Percentiles rank a stretch among this genome's conserved stretches.
Conservation (phyloP, 2,888 invertebrate species). For the Litoditis marina region DNA sequence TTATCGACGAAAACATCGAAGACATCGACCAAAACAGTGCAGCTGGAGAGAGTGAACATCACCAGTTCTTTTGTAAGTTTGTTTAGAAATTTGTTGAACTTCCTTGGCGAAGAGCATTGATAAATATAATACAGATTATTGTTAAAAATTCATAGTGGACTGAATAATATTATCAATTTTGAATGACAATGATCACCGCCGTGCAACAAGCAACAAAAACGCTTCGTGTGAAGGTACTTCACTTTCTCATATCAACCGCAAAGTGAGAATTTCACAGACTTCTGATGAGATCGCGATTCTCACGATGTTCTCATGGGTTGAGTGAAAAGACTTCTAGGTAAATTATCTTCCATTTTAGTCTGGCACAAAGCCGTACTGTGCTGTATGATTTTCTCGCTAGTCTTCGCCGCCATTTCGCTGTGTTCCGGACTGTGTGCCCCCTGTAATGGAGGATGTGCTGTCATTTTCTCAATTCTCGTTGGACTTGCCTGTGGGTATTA, state of each 20-base stretch:
- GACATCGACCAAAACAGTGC: conserved; percentile 58
- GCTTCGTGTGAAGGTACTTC: background rate
- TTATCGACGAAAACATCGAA: conserved; percentile 56
- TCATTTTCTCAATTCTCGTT: conserved; percentile 52
- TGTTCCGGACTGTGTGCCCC: conserved; percentile 57
- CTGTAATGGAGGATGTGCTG: conserved; percentile 53
- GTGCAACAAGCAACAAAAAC: too few species aligned
- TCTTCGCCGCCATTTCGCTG: conserved; percentile 46
- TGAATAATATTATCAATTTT: too few species aligned
- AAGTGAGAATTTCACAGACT: too few species aligned
- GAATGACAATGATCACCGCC: too few species aligned
- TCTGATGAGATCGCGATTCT: too few species aligned
- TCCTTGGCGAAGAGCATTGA: too few species aligned
- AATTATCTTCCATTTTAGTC: too few species aligned
- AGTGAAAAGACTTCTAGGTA: too few species aligned
- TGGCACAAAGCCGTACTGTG: conserved; percentile 59
- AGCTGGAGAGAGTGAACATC: conserved; percentile 59
- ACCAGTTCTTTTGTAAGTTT: conserved; percentile 55
- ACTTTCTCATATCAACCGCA: background rate
- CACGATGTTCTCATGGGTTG: too few species aligned
- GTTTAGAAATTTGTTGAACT: background rate
- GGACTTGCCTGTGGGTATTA: conserved; percentile 47
- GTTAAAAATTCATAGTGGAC: too few species aligned
- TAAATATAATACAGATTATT: too few species aligned
- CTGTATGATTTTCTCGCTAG: conserved; percentile 52